Base-by-base conservation (phyloP, 2,113 vertebrate species). In the Bungarus multicinctus region DNA sequence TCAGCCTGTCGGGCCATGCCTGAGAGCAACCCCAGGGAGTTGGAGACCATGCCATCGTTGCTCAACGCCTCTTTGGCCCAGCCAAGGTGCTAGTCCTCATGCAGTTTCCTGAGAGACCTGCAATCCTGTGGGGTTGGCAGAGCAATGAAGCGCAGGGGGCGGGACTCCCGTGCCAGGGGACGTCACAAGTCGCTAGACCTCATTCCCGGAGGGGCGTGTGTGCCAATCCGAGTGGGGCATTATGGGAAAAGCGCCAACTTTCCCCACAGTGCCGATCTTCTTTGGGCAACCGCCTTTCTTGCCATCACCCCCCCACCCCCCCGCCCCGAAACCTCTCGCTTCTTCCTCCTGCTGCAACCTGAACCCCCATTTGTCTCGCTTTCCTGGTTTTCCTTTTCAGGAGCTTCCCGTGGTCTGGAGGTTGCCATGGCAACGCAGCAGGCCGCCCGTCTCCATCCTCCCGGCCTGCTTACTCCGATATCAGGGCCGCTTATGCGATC, bases 391-490 rank as follows among this genome's bases (percentile, higher is more conserved):
- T 6, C 34, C 69, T 20, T 43, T 47, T 57, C 25, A n/a, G 7
- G 27, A 94, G 96, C 97, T 97, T 97, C 97, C 95, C 90, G 95
- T 94, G 88, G 53, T 91, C 91, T 89, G 92, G 95, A 92, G 92
- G 74, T 92, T 89, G 87, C 90, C 23, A 85, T 89, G 64, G 90
- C 3, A 16, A 91, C 23, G 60, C 30, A 25, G 85, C 89, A 55
- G 89, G 90, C 53, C 9, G 0, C 30, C 0, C 47, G 39, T 39
- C 52, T 47, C 60, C 12, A 39, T 85, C 30, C 16, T 55, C 4
- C 4, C 45, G 18, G n/a, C 74, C 27, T 12, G 47, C 89, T n/a
- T 53, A 23, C 39, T 54, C 27, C 1, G 25, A 3, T 74, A 25
- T 43, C 85, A 45, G 47, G 58, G 47, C 34, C 4, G 18, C 60